Evolutionary conservation across 2,888 invertebrate genomes (phyloP).

Genomic region (Aporophyla nigra): DNA sequence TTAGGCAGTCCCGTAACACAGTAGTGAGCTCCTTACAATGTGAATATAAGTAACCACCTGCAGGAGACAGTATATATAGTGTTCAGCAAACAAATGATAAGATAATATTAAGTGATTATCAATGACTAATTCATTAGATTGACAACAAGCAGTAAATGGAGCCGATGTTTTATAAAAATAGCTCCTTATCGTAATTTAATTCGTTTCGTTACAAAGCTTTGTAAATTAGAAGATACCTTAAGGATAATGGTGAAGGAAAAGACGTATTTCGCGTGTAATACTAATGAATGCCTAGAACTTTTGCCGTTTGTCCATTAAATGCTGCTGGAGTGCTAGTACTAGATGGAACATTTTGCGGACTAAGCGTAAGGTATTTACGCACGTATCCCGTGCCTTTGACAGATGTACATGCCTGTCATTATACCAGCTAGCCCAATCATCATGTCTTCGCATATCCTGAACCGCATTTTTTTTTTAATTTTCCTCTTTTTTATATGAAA

Average conservation of each 20-base stretch:
- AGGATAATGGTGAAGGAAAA: background rate
- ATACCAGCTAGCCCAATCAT: too few species aligned
- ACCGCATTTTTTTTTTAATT: too few species aligned
- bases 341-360: background rate
- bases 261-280: too few species aligned
- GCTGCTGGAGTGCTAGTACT: background rate
- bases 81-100: background rate
- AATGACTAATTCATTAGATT: slow-evolving; percentile 4
- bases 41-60: background rate
- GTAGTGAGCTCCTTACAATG: background rate
- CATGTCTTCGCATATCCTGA: too few species aligned
- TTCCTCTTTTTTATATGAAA: too few species aligned
- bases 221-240: background rate
- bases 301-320: background rate
- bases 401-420: too few species aligned
- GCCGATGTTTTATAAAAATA: background rate
- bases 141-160: background rate
- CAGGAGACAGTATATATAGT: slow-evolving; percentile 11
- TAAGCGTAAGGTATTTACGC: background rate
- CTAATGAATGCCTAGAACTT: background rate
- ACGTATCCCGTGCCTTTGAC: background rate
- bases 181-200: background rate
- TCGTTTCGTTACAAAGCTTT: background rate
- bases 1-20: background rate
- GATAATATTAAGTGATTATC: slow-evolving; percentile 18